These are phyloP conservation scores for Neostethus bicornis DNA, from an alignment of 2,797 vertebrate genomes.

Conservation along the genomic window DNA sequence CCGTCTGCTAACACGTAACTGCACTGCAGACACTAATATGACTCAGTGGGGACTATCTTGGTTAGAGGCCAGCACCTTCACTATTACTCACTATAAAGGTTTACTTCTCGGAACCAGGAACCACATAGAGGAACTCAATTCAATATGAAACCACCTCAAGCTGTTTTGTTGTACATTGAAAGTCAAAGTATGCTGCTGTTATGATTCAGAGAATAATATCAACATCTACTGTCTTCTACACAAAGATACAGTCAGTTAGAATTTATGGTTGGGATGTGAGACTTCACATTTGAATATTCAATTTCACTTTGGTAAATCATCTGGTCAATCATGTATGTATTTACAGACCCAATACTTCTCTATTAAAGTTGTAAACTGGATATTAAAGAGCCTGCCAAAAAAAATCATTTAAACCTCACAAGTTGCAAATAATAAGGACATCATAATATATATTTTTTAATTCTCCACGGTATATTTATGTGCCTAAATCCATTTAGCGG, in stretches of 20 bases:
- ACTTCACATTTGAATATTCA: conserved; percentile 36
- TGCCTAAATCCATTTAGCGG: too few relatives aligned
- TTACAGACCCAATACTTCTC: too few relatives aligned
- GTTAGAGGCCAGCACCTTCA: conserved; percentile 73
- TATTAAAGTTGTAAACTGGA: too few relatives aligned
- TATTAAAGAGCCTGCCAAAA: too few relatives aligned
- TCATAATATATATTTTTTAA: too few relatives aligned
- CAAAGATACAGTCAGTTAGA: conserved; percentile 31
- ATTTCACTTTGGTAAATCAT: conserved; percentile 12
- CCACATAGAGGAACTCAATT: conserved; percentile 83
- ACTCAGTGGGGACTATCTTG: conserved; percentile 70
- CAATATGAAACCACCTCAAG: conserved; percentile 81
- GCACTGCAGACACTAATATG: conserved; percentile 54
- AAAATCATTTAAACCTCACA: too few relatives aligned
- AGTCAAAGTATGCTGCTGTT: conserved; percentile 30
- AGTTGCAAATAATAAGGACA: too few relatives aligned
- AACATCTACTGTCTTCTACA: conserved; percentile 28
- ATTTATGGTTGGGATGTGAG: conserved; percentile 30
- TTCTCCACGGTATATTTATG: too few relatives aligned
- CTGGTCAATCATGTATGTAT: conserved; percentile 1
- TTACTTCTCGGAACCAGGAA: conserved; percentile 83
- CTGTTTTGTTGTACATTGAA: conserved; percentile 55
- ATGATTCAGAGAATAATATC: conserved; percentile 63
- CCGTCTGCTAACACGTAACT: conserved; percentile 37
- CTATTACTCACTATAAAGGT: conserved; percentile 80